Conservation (phyloP, 1,140 invertebrate species). For the Episyrphus balteatus region DNA sequence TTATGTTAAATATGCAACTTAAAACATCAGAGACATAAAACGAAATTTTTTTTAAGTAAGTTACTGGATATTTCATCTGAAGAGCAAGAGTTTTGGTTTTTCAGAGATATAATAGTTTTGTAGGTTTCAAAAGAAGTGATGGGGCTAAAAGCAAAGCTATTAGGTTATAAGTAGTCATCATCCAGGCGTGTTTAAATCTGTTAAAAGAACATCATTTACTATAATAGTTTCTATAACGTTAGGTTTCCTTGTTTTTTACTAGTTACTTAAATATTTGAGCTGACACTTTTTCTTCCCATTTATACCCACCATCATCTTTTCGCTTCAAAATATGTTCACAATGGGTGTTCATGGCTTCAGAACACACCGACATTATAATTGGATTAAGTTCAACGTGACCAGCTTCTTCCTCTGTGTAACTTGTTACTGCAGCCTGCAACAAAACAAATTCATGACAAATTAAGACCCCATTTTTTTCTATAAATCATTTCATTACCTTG, state of each 20-base stretch:
- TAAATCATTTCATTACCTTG: no score
- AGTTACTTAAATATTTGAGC: neutral
- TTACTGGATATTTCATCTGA: no score
- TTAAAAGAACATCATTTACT: no score
- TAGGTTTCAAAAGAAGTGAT: no score
- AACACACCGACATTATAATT: conserved; percentile 71
- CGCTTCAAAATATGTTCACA: conserved; percentile 60
- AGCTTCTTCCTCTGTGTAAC: conserved; percentile 83
- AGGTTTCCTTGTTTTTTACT: neutral
- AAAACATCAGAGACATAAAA: no score
- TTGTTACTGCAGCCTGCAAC: conserved; percentile 66
- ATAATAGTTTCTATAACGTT: neutral
- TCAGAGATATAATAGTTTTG: no score
- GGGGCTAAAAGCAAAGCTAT: no score
- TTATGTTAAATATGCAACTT: no score
- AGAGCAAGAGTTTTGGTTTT: no score
- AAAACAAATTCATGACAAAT: conserved; percentile 12
- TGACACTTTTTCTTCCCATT: neutral
- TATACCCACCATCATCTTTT: conserved; percentile 49
- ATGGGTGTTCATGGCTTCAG: conserved; percentile 67
- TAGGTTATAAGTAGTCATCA: no score
- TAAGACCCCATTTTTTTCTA: neutral
- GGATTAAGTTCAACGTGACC: conserved; percentile 77
- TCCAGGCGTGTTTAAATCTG: no score
- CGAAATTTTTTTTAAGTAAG: no score